Evolutionary conservation across 2,797 vertebrate genomes (phyloP).

Genomic region (Adelosebastes latens): DNA sequence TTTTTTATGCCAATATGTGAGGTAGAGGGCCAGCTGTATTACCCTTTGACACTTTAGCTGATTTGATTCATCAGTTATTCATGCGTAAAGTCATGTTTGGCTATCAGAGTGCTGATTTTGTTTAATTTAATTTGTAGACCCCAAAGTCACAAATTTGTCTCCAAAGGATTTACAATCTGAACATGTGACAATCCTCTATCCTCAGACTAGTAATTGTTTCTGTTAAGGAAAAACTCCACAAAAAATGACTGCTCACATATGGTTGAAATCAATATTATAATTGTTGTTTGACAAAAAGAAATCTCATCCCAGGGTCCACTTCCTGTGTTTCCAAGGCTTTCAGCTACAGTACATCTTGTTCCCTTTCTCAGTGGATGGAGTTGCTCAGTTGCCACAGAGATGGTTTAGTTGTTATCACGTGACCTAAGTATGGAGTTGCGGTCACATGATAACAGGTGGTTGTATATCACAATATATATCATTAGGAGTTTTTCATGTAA

Average conservation of each 20-base stretch:
- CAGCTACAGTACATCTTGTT: background rate
- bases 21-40: background rate
- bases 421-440: background rate
- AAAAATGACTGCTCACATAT: background rate
- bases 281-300: background rate
- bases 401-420: background rate
- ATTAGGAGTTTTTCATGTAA: background rate
- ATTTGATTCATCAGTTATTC: background rate
- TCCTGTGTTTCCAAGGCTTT: background rate
- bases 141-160: background rate
- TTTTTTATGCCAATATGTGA: background rate
- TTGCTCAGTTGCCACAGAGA: slow-evolving; percentile 2
- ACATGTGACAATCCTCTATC: background rate
- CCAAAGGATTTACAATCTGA: background rate
- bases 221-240: background rate
- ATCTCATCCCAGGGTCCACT: background rate
- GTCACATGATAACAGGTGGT: background rate
- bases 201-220: background rate
- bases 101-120: background rate
- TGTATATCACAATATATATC: background rate
- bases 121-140: background rate
- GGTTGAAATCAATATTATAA: background rate
- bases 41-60: background rate
- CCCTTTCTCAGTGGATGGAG: background rate
- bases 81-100: background rate